Conservation (phyloP, 2,888 invertebrate genomes). For the Copidosoma aretas region DNA sequence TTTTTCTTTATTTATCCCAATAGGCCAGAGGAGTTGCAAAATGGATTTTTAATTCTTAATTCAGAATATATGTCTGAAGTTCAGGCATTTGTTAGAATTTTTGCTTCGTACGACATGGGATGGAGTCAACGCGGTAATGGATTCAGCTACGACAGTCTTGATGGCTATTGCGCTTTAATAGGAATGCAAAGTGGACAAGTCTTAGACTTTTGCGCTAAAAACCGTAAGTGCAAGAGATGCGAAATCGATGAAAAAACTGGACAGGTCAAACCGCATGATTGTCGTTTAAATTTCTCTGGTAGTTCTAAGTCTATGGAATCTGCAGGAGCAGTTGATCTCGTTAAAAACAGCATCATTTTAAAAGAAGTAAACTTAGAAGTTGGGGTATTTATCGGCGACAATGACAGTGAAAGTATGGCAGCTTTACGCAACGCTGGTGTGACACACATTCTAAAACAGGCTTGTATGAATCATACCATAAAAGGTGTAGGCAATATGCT, state of each 20-base stretch:
- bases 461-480: not conserved
- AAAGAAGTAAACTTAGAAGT: conserved; percentile 32
- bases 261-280: conserved; percentile 15
- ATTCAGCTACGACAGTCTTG: conserved; percentile 25
- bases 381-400: conserved; percentile 39
- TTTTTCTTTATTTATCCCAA: too few relatives aligned
- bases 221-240: conserved; percentile 29
- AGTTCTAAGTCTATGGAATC: conserved; percentile 29
- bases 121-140: conserved; percentile 27
- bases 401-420: conserved; percentile 14
- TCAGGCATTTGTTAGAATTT: not conserved
- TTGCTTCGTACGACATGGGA: conserved; percentile 26
- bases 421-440: too few relatives aligned
- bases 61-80: too few relatives aligned
- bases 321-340: conserved; percentile 20
- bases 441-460: too few relatives aligned
- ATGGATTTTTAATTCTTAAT: too few relatives aligned
- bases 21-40: too few relatives aligned
- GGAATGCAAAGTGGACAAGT: conserved; percentile 19
- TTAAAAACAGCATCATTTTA: conserved; percentile 30
- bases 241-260: conserved; percentile 2
- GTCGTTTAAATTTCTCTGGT: conserved; percentile 31
- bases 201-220: conserved; percentile 30
- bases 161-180: conserved; percentile 25
- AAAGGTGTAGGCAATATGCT: not conserved